phyloP scores from a whole-genome alignment of 2,113 vertebrate genomes.

The Salminus brasiliensis region DNA sequence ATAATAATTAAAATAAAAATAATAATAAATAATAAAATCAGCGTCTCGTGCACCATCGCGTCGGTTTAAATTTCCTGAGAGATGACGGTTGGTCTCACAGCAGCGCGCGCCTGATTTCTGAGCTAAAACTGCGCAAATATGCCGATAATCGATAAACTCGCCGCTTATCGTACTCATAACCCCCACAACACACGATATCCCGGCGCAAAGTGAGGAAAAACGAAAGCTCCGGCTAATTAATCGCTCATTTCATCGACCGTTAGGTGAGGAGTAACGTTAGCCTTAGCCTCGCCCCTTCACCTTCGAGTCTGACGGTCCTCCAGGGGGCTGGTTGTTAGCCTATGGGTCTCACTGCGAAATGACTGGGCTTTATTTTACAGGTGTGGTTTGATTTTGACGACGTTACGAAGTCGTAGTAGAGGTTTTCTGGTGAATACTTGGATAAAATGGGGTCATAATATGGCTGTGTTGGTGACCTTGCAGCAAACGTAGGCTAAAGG shows the following conservation, averaged over 20 bases:
- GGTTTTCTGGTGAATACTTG: not conserved
- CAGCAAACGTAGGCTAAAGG: conserved; percentile 38
- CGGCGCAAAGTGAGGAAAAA: not conserved
- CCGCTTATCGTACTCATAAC: too few relatives aligned
- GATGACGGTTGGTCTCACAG: not conserved
- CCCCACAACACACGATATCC: not conserved
- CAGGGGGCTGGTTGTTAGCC: too few relatives aligned
- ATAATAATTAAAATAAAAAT: not conserved
- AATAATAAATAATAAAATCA: not conserved
- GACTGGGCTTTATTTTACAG: not conserved
- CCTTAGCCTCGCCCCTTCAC: conserved; percentile 52
- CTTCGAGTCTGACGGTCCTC: not conserved
- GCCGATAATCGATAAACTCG: not conserved
- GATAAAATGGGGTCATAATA: not conserved
- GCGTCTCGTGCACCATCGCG: not conserved
- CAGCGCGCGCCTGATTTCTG: not conserved
- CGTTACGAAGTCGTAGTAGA: not conserved
- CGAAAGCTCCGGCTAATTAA: not conserved
- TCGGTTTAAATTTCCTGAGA: not conserved
- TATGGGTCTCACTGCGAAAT: not conserved
- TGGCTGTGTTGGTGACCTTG: conserved; percentile 40
- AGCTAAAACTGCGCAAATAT: not conserved
- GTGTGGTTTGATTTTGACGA: not conserved
- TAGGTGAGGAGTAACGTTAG: not conserved
- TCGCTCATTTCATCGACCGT: not conserved